Evolutionary conservation across 92 coral and sea anemone species (phyloP), one percentile per base, ranked within the genome.

Genomic region (Siderastrea radians): DNA sequence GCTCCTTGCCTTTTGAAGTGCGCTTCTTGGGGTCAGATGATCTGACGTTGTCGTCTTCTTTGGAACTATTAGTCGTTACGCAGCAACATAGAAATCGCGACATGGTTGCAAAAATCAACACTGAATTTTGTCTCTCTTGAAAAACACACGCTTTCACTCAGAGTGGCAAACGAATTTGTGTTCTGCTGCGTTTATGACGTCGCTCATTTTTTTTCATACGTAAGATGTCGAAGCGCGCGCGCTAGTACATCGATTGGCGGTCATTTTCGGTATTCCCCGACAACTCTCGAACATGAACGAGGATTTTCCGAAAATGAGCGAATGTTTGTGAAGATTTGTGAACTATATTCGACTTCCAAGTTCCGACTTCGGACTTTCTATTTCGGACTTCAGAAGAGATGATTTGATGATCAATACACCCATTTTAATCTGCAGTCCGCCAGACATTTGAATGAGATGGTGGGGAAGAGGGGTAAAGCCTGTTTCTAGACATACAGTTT

Each of bases 151-250:
- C 47, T 59, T 64, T 62, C 46, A 5, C 17, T 78, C 11, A 0
- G 48, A 17, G 58, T 2, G 47, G n/a, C 9, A 43, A 78, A 60
- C 48, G 47, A 78, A 19, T 49, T 17, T 60, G 44, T 62, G 70
- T n/a, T 61, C 17, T 49, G 14, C 15, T 62, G 55, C 82, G 14
- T 19, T 78, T 78, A 46, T 79, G 70, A 79, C 83, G 83, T 79
- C 47, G 6, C 43, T 8, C 5, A 7, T 26, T 11, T 2, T 7
- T 9, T 14, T 3, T 47, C 17, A 46, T 26, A 1, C 7, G 4
- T 3, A 54, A 8, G n/a, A 16, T 26, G 26, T 6, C 69, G 44
- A n/a, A 65, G 8, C 3, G 83, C 72, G 72, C 83, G 83, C 72
- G 71, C 83, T 14, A 46, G 16, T n/a, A 19, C 44, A 26, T 26